phyloP scores from a whole-genome alignment of 1,140 invertebrate species.

The Campoletis sonorensis region DNA sequence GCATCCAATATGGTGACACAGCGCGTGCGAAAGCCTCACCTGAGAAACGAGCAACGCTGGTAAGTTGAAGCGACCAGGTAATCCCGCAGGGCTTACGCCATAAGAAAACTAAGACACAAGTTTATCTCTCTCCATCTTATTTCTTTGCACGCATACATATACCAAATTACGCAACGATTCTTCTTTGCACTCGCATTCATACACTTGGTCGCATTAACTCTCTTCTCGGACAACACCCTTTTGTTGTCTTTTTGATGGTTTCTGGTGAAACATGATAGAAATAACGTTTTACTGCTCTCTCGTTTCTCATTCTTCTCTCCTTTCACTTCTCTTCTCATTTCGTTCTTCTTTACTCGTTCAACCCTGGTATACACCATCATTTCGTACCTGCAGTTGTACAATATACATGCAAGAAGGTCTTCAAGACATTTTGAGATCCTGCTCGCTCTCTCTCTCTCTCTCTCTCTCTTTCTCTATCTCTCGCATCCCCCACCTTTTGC shows the following conservation, averaged over 20 bases:
- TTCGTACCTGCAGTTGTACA: too few species aligned
- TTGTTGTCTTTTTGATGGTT: constrained; percentile 28
- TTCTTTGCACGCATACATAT: constrained; percentile 28
- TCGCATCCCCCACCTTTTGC: not conserved
- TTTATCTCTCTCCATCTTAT: constrained; percentile 60
- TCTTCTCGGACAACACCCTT: constrained; percentile 25
- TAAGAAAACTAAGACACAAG: constrained; percentile 70
- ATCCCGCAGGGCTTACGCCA: constrained; percentile 64
- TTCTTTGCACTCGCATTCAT: constrained; percentile 6
- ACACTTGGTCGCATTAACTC: not conserved
- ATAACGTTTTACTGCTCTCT: not conserved
- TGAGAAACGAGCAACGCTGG: constrained; percentile 67
- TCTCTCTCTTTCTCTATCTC: too few species aligned
- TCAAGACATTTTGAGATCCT: not conserved
- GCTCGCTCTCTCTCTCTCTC: too few species aligned
- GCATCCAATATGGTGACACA: constrained; percentile 70
- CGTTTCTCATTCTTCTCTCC: constrained; percentile 52
- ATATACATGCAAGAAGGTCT: not conserved
- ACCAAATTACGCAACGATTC: not conserved
- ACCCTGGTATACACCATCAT: not conserved
- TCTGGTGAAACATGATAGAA: constrained; percentile 9
- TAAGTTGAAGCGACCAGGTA: constrained; percentile 68
- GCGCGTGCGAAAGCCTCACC: constrained; percentile 59
- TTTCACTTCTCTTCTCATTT: constrained; percentile 43
- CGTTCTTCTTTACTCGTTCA: constrained; percentile 19